These are phyloP conservation scores for Polymixis flavicincta DNA, from an alignment of 2,888 invertebrate species.

Conservation along the genomic window DNA sequence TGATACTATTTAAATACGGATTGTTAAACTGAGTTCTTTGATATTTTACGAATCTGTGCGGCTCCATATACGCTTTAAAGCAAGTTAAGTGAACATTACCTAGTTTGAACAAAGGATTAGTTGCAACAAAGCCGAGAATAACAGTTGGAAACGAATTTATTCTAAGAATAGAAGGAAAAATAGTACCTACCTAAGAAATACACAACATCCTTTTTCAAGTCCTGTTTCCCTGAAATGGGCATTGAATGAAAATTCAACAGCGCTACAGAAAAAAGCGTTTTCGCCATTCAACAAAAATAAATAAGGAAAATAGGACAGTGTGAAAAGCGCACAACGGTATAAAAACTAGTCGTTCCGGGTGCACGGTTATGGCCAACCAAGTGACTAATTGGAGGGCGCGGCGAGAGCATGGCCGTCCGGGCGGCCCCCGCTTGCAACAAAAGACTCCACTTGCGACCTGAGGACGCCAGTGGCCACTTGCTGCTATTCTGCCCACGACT, in stretches of 20 bases:
- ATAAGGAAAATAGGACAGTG: slow-evolving; percentile 20
- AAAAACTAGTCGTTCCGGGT: slow-evolving; percentile 58
- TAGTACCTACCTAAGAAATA: background rate
- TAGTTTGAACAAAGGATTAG: background rate
- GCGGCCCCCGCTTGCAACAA: slow-evolving; percentile 56
- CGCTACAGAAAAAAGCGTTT: background rate
- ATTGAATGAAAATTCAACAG: slow-evolving; percentile 10
- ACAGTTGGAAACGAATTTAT: background rate
- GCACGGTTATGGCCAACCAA: slow-evolving; percentile 70
- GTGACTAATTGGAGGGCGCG: slow-evolving; percentile 77
- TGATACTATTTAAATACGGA: background rate
- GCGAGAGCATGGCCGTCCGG: slow-evolving; percentile 48
- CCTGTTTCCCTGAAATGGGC: background rate
- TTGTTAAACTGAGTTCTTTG: background rate
- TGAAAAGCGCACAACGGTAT: slow-evolving; percentile 49
- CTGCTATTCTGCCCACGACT: slow-evolving; percentile 16
- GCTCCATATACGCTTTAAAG: background rate
- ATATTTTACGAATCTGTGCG: background rate
- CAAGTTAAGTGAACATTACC: background rate
- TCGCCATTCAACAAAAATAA: background rate
- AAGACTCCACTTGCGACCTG: slow-evolving; percentile 43
- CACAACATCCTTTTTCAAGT: background rate
- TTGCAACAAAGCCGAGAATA: background rate
- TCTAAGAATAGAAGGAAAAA: background rate
- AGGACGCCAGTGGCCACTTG: slow-evolving; percentile 49